These are phyloP conservation scores for Zapus hudsonius DNA, from an alignment of 2,113 vertebrate species.

Conservation along the genomic window DNA sequence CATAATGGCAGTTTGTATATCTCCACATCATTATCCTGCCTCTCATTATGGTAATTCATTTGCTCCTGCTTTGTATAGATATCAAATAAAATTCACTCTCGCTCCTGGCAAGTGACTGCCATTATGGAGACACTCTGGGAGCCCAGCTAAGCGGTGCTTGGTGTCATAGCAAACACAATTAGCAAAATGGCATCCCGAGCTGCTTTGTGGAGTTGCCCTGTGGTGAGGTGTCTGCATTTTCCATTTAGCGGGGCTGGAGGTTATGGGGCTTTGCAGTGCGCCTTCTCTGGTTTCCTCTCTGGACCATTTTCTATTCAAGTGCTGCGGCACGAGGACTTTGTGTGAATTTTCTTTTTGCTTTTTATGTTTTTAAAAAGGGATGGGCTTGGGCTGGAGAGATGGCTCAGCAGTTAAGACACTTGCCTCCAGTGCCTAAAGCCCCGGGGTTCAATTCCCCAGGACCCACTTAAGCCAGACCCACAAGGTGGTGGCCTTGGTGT, in stretches of 20 bases:
- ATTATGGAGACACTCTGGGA: slow-evolving; percentile 74
- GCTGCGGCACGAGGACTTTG: slow-evolving; percentile 59
- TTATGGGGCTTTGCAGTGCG: slow-evolving; percentile 56
- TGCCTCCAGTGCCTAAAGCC: too few species aligned
- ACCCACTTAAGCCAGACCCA: too few species aligned
- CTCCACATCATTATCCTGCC: slow-evolving; percentile 70
- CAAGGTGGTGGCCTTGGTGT: too few species aligned
- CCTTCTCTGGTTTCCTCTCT: slow-evolving; percentile 53
- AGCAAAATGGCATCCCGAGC: slow-evolving; percentile 72
- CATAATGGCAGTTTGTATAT: slow-evolving; percentile 81
- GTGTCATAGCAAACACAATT: slow-evolving; percentile 80
- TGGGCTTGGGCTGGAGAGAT: too few species aligned
- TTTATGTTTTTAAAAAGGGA: not conserved
- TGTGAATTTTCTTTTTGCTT: slow-evolving; percentile 39
- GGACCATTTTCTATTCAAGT: slow-evolving; percentile 64
- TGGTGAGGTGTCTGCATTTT: slow-evolving; percentile 67
- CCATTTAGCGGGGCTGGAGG: slow-evolving; percentile 67
- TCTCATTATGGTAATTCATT: slow-evolving; percentile 83
- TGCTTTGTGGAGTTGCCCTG: slow-evolving; percentile 68
- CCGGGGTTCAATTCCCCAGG: too few species aligned
- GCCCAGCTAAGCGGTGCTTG: slow-evolving; percentile 63
- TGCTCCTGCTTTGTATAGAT: slow-evolving; percentile 81
- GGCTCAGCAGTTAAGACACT: too few species aligned
- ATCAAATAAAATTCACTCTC: slow-evolving; percentile 81
- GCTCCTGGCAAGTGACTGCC: slow-evolving; percentile 80